Conservation (phyloP, 37 sponge, comb jelly and placozoan species). For the Hormiphora californensis region DNA sequence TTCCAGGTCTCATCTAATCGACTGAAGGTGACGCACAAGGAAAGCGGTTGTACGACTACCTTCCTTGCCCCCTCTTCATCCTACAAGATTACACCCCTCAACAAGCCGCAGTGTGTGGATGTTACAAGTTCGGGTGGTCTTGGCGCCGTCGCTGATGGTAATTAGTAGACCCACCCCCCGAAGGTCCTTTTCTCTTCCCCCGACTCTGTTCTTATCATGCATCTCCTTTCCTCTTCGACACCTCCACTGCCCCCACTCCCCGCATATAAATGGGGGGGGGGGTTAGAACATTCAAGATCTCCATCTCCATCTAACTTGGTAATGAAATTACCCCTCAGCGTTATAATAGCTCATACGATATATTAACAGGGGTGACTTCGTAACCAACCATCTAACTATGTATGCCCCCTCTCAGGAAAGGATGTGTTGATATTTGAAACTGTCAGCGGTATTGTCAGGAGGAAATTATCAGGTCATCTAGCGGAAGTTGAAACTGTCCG, state of each 20-base stretch:
- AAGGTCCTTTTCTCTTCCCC: too few species aligned
- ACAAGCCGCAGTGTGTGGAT: background rate
- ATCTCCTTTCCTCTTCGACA: too few species aligned
- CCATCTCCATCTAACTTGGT: too few species aligned
- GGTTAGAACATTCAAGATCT: too few species aligned
- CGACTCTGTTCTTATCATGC: too few species aligned
- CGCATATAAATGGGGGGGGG: too few species aligned
- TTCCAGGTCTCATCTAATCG: background rate
- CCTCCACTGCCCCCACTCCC: too few species aligned
- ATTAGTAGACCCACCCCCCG: background rate
- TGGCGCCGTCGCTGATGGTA: conserved; percentile 11
- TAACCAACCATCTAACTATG: too few species aligned
- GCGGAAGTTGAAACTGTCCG: conserved; percentile 71
- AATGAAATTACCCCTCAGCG: too few species aligned
- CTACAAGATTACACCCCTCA: background rate
- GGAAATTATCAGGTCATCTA: conserved; percentile 73
- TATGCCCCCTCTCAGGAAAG: conserved; percentile 1
- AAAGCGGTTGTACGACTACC: background rate
- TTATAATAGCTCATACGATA: too few species aligned
- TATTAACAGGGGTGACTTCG: too few species aligned
- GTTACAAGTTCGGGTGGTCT: conserved; percentile 1
- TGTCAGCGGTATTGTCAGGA: conserved; percentile 19
- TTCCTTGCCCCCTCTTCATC: background rate
- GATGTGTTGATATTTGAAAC: conserved; percentile 10
- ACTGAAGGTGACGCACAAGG: background rate